Percentiles rank a stretch among this genome's conserved stretches.
Evolutionary conservation across 1,140 invertebrate genomes (phyloP).

Genomic region (Popillia japonica): DNA sequence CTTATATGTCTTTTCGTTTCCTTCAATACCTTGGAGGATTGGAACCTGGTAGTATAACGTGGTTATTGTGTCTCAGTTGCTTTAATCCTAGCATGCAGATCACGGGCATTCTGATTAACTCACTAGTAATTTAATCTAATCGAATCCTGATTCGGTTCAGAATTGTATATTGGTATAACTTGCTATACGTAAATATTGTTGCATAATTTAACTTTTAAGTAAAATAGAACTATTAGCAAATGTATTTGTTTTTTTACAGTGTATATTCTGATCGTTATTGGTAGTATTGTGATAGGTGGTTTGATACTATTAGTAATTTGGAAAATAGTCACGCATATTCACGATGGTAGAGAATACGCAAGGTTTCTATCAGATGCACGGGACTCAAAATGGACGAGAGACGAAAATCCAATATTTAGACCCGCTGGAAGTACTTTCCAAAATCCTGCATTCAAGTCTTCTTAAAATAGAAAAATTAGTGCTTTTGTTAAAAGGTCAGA

Average conservation of each 20-base stretch:
- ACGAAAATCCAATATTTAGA: slow-evolving; percentile 98
- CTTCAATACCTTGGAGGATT: too few species aligned
- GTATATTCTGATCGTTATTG: slow-evolving; percentile 75
- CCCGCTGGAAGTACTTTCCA: slow-evolving; percentile 81
- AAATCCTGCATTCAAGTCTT: slow-evolving; percentile 47
- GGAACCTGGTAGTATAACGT: too few species aligned
- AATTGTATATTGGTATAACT: too few species aligned
- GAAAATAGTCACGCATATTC: slow-evolving; percentile 95
- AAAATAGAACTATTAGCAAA: neutral
- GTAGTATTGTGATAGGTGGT: slow-evolving; percentile 79
- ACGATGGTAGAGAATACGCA: slow-evolving; percentile 95
- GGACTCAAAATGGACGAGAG: slow-evolving; percentile 96
- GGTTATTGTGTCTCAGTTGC: too few species aligned
- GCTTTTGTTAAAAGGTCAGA: too few species aligned
- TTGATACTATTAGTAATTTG: slow-evolving; percentile 90
- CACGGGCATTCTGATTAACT: too few species aligned
- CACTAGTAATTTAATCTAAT: too few species aligned
- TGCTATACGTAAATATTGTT: too few species aligned
- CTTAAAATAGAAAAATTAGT: too few species aligned
- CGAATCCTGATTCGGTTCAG: too few species aligned
- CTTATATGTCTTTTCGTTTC: too few species aligned
- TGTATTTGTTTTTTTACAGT: slow-evolving; percentile 49
- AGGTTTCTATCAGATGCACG: slow-evolving; percentile 96
- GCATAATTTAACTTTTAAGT: neutral
- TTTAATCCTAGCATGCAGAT: too few species aligned